Evolutionary conservation across 2,113 vertebrate genomes (phyloP), one percentile per base, ranked within the genome.

Genomic region (Pseudorectes ferrugineus): DNA sequence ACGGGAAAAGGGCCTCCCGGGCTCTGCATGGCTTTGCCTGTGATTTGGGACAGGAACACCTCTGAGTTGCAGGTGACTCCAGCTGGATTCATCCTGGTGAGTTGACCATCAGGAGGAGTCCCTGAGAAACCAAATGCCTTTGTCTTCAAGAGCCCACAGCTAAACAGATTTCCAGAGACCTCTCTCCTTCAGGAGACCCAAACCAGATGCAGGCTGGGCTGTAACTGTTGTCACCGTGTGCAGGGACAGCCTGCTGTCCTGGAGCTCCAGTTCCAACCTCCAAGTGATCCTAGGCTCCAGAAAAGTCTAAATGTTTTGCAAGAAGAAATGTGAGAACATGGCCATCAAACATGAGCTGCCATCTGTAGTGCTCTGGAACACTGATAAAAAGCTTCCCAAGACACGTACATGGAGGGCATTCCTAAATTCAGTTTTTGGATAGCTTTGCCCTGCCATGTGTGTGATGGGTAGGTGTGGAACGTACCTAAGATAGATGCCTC

Each of bases 1-100:
- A 20, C 90, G 93, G 90, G 92, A 94, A 93, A 91, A 94, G 35
- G 73, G 38, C 87, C 61, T 81, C 68, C 48, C 23, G 2, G 22
- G 59, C 80, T 86, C 76, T 38, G 58, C 19, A 21, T 13, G 6
- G 67, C 55, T 78, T 35, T 67, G 52, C 25, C 38, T 62, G 35
- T 0, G 5, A 18, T 70, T 26, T 78, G 70, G 66, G 66, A 58
- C 45, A 87, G 80, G 46, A 95, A 78, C 76, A 95, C 81, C 70
- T 94, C 49, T 91, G 61, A 43, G 46, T 29, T 35, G 85, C 81
- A 93, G 87, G 73, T 93, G 70, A 66, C 43, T 73, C 42, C 36
- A 31, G 68, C 45, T 84, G 80, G 31, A 65, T 83, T 86, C 16
- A 18, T 79, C 48, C 20, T 31, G 12, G 10, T 43, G 28, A 1